phyloP scores from a whole-genome alignment of 1,140 invertebrate species.

The Cotesia vestalis region DNA sequence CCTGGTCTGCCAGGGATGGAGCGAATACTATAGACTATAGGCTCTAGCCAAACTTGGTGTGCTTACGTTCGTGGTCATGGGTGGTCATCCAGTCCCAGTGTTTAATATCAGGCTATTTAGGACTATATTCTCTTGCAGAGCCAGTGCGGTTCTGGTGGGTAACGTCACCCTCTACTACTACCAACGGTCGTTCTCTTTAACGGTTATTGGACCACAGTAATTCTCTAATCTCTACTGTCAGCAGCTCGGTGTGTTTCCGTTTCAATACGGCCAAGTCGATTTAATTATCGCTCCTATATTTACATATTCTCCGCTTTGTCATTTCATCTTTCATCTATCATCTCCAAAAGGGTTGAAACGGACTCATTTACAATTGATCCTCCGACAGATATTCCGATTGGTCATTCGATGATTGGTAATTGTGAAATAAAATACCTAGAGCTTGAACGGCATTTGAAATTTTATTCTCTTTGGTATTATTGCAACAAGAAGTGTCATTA shows the following conservation, averaged over 20 bases:
- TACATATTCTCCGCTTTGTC: background rate
- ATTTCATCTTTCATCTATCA: background rate
- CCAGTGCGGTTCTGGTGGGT: slow-evolving; percentile 4
- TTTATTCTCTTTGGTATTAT: background rate
- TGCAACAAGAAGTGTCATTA: no score
- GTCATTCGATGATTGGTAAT: no score
- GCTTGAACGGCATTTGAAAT: background rate
- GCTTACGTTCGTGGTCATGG: slow-evolving; percentile 40
- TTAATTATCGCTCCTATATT: background rate
- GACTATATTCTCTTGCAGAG: background rate
- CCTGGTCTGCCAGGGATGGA: background rate
- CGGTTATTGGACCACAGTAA: slow-evolving; percentile 61
- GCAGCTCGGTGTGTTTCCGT: slow-evolving; percentile 58
- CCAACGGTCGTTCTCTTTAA: slow-evolving; percentile 61
- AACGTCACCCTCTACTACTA: slow-evolving; percentile 38
- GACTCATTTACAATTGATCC: no score
- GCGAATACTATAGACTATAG: background rate
- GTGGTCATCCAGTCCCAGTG: slow-evolving; percentile 31
- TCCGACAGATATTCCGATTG: no score
- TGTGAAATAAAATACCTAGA: no score
- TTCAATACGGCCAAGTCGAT: slow-evolving; percentile 53
- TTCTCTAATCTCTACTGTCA: slow-evolving; percentile 63
- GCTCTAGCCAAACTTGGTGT: background rate
- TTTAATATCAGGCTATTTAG: slow-evolving; percentile 31
- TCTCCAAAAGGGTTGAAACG: no score